Conservation (phyloP, 2,113 vertebrate species). For the Oryzias melastigma region DNA sequence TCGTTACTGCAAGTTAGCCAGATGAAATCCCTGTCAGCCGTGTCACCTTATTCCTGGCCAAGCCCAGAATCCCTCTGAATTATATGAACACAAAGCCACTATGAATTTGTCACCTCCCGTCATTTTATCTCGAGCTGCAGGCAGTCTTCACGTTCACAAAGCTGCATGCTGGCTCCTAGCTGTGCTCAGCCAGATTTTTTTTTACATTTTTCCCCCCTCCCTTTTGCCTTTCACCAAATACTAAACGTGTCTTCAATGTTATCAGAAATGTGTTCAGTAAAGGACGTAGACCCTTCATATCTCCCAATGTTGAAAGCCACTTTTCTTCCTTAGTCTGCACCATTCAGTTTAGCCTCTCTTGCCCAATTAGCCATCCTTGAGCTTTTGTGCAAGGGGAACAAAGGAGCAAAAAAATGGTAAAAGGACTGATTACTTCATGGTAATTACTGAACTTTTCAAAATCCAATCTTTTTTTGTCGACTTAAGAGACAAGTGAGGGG, state of each 20-base stretch:
- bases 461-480: slow-evolving; percentile 34
- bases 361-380: slow-evolving; percentile 73
- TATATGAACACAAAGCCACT: slow-evolving; percentile 73
- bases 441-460: slow-evolving; percentile 69
- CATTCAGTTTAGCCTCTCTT: slow-evolving; percentile 57
- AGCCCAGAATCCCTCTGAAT: slow-evolving; percentile 66
- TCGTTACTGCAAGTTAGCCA: slow-evolving; percentile 55
- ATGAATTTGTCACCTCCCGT: slow-evolving; percentile 75
- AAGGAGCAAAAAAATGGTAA: slow-evolving; percentile 64
- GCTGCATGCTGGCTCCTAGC: slow-evolving; percentile 32
- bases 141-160: slow-evolving; percentile 56
- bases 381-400: slow-evolving; percentile 63
- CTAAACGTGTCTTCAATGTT: slow-evolving; percentile 70
- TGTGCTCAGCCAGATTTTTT: slow-evolving; percentile 40
- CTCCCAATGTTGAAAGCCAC: slow-evolving; percentile 60
- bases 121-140: slow-evolving; percentile 77
- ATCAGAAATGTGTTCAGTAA: slow-evolving; percentile 75
- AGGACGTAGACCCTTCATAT: slow-evolving; percentile 60
- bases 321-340: slow-evolving; percentile 59
- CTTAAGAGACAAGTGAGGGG: slow-evolving; percentile 2
- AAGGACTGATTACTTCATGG: slow-evolving; percentile 63
- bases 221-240: slow-evolving; percentile 36
- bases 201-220: neutral
- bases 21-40: slow-evolving; percentile 73
- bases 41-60: slow-evolving; percentile 69